Evolutionary conservation across 1,140 invertebrate genomes (phyloP), one percentile per base, ranked within the genome.

Genomic region (Probaryconus sp.): DNA sequence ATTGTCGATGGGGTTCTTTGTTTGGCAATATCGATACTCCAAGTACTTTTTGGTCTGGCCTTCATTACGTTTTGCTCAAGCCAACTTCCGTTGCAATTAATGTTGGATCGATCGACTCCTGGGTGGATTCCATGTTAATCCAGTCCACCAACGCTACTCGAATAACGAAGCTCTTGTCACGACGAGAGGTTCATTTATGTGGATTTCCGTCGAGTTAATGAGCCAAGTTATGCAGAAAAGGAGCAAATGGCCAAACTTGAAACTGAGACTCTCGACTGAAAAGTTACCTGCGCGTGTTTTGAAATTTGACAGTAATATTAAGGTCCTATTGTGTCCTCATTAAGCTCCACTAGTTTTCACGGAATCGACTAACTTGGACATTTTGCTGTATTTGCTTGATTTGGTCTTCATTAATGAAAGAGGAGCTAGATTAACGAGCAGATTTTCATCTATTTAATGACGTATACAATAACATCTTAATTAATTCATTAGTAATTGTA

Each of bases 101-200:
- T 43, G 56, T 38, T 24, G 42, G 53, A 74, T 74, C 70, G 50
- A 74, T 74, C 61, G 50, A 58, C 61, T 40, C 38, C 30, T n/a
- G n/a, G n/a, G n/a, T n/a, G 31, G 43, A 73, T 61, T 63, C 63
- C 61, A 67, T 55, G 70, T 67, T 73, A 73, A 73, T 73, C 42
- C 63, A 53, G 70, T 67, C 48, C 61, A n/a, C 47, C 56, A 73
- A 73, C 70, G 61, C 42, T 50, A 73, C 40, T 38, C 55, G 70
- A 73, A 61, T 73, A 67, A 73, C 61, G 55, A 73, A 67, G 70
- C 61, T 67, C 51, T 73, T 65, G 70, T 73, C 56, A 60, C 38
- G 70, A 33, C 61, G 70, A 67, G 70, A 63, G 63, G 55, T 73
- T 73, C 69, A 73, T 73, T 73, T 65, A 65, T 55, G 53, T 58